A percentile compares a stretch with the other conserved stretches of the same genome.
These are phyloP conservation scores for Deilephila porcellus DNA, from an alignment of 2,888 invertebrate genomes.

Conservation along the genomic window DNA sequence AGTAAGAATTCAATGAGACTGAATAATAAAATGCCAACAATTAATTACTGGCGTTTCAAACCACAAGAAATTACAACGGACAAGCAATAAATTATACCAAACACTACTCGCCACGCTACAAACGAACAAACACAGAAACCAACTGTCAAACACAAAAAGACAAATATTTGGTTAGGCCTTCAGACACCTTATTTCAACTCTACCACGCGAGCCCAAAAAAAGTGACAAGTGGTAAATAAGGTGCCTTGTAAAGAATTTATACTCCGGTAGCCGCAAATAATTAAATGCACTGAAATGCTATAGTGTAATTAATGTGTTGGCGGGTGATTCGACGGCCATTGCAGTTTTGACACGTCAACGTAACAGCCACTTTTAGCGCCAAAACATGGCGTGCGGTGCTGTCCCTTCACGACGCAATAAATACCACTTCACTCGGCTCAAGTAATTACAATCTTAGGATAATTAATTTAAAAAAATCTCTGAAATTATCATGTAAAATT, in stretches of 20 bases:
- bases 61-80: slow-evolving; percentile 12
- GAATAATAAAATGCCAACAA: neutral
- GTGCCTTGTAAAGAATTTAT: slow-evolving; percentile 16
- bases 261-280: slow-evolving; percentile 1
- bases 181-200: slow-evolving; percentile 22
- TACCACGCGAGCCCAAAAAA: slow-evolving; percentile 6
- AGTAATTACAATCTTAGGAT: slow-evolving; percentile 17
- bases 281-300: slow-evolving; percentile 12
- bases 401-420: slow-evolving; percentile 1
- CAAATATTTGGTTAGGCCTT: slow-evolving; percentile 24
- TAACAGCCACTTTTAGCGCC: slow-evolving; percentile 17
- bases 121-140: slow-evolving; percentile 20
- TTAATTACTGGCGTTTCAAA: slow-evolving; percentile 6
- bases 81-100: slow-evolving; percentile 19
- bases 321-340: slow-evolving; percentile 22
- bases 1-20: neutral
- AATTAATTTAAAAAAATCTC: slow-evolving; percentile 12
- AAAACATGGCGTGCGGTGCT: slow-evolving; percentile 17
- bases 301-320: slow-evolving; percentile 21
- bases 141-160: slow-evolving; percentile 19
- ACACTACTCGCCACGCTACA: slow-evolving; percentile 20
- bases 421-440: slow-evolving; percentile 12
- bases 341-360: slow-evolving; percentile 9
- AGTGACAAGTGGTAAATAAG: slow-evolving; percentile 14
- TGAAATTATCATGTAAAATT: slow-evolving; percentile 16